These are phyloP conservation scores for Varanus komodoensis DNA, from an alignment of 2,113 vertebrate species.

Conservation along the genomic window DNA sequence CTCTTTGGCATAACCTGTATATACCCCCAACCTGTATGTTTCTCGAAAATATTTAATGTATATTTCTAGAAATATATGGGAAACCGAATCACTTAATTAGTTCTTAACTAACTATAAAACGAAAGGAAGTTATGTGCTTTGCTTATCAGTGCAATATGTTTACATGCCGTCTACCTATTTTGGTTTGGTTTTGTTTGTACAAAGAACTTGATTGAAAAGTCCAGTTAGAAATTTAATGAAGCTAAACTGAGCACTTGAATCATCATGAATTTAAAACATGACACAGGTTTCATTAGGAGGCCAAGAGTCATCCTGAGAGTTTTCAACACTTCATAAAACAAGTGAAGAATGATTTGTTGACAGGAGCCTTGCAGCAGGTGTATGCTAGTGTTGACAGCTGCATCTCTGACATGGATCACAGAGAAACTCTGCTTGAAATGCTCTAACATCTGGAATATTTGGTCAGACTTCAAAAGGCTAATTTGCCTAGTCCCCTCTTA, in stretches of 20 bases:
- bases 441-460: constrained; percentile 78
- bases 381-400: constrained; percentile 75
- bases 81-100: not conserved
- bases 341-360: constrained; percentile 73
- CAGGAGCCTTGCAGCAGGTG: constrained; percentile 73
- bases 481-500: constrained; percentile 53
- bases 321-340: constrained; percentile 67
- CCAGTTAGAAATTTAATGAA: constrained; percentile 18
- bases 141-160: not conserved
- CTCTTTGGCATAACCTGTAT: not conserved
- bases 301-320: constrained; percentile 50
- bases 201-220: constrained; percentile 5
- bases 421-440: constrained; percentile 60
- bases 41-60: not conserved
- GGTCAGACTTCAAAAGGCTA: constrained; percentile 73
- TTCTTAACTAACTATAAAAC: too few species aligned
- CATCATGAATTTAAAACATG: constrained; percentile 26
- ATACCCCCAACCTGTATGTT: not conserved
- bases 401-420: constrained; percentile 76
- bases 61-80: not conserved
- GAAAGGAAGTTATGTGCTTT: not conserved
- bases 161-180: not conserved
- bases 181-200: constrained; percentile 3
- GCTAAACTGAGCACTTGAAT: constrained; percentile 18
- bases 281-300: constrained; percentile 43